phyloP scores from a whole-genome alignment of 2,113 vertebrate species.

The Thunnus thynnus region DNA sequence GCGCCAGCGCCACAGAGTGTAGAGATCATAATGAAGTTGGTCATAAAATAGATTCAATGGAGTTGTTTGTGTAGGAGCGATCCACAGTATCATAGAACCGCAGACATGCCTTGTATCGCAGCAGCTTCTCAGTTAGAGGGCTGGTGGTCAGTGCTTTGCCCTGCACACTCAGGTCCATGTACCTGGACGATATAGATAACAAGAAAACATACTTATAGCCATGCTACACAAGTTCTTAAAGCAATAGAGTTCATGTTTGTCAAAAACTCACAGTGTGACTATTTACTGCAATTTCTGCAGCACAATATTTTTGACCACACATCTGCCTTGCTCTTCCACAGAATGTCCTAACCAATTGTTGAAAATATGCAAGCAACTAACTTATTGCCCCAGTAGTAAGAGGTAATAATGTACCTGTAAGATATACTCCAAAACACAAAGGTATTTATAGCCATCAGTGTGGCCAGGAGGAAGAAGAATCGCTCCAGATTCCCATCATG shows the following conservation, averaged over 20 bases:
- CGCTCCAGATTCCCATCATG: conserved; percentile 91
- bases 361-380: background rate
- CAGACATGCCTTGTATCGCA: conserved; percentile 86
- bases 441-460: conserved; percentile 88
- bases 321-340: background rate
- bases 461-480: conserved; percentile 93
- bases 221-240: background rate
- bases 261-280: background rate
- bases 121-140: conserved; percentile 87
- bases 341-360: background rate
- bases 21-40: background rate
- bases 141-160: conserved; percentile 77
- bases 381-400: background rate
- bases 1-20: conserved; percentile 72
- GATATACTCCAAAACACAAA: conserved; percentile 90
- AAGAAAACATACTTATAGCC: background rate
- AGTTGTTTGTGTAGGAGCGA: conserved; percentile 79
- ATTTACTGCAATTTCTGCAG: background rate
- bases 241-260: background rate
- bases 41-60: conserved; percentile 85
- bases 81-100: conserved; percentile 88
- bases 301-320: background rate
- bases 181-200: conserved; percentile 79
- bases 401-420: conserved; percentile 84
- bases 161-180: conserved; percentile 85